phyloP scores from a whole-genome alignment of 2,797 vertebrate genomes.

The Dallia pectoralis region DNA sequence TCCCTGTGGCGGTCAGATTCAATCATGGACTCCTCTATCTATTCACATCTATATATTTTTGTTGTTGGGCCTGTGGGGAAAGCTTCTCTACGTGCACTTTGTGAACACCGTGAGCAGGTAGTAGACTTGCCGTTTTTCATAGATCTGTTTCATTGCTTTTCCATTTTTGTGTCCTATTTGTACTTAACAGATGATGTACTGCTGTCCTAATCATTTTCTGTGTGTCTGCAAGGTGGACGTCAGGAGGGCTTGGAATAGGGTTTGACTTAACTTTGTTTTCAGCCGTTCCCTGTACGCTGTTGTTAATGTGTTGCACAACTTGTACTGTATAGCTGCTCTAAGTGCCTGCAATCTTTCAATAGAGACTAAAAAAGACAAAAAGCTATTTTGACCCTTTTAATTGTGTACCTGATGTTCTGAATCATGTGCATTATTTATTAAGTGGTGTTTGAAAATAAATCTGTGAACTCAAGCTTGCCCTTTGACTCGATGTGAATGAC shows the following conservation, averaged over 20 bases:
- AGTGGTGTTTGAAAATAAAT: slow-evolving; percentile 47
- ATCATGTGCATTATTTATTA: slow-evolving; percentile 67
- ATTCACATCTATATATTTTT: not conserved
- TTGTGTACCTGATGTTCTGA: slow-evolving; percentile 48
- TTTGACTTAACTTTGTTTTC: slow-evolving; percentile 1
- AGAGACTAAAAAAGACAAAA: slow-evolving; percentile 12
- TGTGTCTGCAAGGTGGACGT: not conserved
- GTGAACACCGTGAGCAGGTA: not conserved
- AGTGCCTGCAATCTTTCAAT: slow-evolving; percentile 82
- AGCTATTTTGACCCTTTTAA: slow-evolving; percentile 52
- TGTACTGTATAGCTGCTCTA: slow-evolving; percentile 63
- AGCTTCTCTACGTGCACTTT: not conserved
- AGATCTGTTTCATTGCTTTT: not conserved
- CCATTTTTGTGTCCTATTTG: not conserved
- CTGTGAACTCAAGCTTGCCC: slow-evolving; percentile 7
- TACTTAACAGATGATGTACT: not conserved
- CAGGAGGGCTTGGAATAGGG: not conserved
- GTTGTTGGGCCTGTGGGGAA: not conserved
- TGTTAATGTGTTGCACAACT: slow-evolving; percentile 65
- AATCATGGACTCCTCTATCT: not conserved
- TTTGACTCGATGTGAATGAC: not conserved
- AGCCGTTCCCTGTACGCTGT: slow-evolving; percentile 31
- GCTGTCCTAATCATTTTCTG: not conserved
- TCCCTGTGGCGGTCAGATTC: not conserved
- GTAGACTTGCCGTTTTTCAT: not conserved